Conservation (phyloP, 2,888 invertebrate species). For the Lepidocyrtinus sp. region DNA sequence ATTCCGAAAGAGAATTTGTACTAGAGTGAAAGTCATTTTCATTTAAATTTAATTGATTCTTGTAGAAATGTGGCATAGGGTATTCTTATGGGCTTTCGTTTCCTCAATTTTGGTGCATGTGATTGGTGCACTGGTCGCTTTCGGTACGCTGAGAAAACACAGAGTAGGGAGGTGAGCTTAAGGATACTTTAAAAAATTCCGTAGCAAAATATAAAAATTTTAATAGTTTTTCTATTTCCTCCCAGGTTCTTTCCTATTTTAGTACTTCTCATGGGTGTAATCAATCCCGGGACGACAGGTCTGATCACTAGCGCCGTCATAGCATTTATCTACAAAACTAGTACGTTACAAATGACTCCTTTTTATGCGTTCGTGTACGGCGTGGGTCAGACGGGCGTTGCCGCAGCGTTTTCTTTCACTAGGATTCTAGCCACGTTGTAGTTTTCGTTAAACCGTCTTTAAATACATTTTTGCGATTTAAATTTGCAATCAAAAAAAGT, state of each 20-base stretch:
- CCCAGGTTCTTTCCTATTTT: conserved; percentile 90
- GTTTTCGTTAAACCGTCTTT: conserved; percentile 70
- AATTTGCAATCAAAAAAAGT: too few relatives aligned
- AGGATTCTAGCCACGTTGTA: conserved; percentile 93
- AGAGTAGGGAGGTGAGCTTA: conserved; percentile 84
- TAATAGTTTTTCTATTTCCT: conserved; percentile 38
- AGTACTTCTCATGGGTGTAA: conserved; percentile 89
- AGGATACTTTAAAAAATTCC: not conserved
- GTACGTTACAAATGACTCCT: conserved; percentile 90
- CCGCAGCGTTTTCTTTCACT: conserved; percentile 92
- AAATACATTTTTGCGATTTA: conserved; percentile 72
- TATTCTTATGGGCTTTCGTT: conserved; percentile 95
- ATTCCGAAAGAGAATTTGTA: not conserved
- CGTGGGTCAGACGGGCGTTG: conserved; percentile 91
- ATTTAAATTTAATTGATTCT: conserved; percentile 72
- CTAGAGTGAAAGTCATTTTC: not conserved
- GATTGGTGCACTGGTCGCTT: conserved; percentile 91
- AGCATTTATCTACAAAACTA: conserved; percentile 93
- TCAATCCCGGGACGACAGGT: conserved; percentile 90
- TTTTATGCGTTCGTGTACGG: conserved; percentile 96
- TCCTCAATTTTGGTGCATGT: conserved; percentile 92
- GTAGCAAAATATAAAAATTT: not conserved
- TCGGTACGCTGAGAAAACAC: conserved; percentile 92
- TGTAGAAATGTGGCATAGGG: conserved; percentile 97
- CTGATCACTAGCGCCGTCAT: conserved; percentile 92